Percentiles rank a stretch among this genome's conserved stretches.
phyloP scores from a whole-genome alignment of 2,888 invertebrate species.

The Flexamia atlantica region DNA sequence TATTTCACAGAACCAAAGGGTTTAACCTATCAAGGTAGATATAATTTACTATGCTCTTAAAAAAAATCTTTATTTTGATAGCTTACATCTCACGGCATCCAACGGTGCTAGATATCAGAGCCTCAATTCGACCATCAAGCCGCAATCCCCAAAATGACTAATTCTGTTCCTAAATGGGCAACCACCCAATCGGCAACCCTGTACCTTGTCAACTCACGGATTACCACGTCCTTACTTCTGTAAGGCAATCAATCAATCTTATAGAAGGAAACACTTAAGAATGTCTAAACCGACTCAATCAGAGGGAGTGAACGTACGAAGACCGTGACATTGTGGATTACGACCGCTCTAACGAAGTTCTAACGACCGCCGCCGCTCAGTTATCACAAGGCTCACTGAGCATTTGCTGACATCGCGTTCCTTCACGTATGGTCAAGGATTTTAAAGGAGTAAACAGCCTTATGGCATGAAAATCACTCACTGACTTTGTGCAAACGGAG shows the following conservation, averaged over 20 bases:
- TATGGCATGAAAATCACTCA: too few species aligned
- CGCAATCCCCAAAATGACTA: too few species aligned
- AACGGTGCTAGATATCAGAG: too few species aligned
- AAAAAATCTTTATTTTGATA: too few species aligned
- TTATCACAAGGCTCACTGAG: not conserved
- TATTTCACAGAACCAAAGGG: too few species aligned
- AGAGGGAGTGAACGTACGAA: not conserved
- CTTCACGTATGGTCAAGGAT: not conserved
- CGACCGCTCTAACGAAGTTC: not conserved
- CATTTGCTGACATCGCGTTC: conserved; percentile 9
- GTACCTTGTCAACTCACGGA: conserved; percentile 1
- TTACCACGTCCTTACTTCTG: not conserved
- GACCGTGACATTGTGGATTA: conserved; percentile 1
- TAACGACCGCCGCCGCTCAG: not conserved
- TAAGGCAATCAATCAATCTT: not conserved
- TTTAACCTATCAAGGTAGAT: too few species aligned
- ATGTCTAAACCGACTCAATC: too few species aligned
- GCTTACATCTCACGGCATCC: too few species aligned
- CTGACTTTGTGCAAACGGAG: too few species aligned
- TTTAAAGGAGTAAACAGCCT: not conserved
- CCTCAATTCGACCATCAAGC: too few species aligned
- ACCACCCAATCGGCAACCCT: not conserved
- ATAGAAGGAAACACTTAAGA: too few species aligned
- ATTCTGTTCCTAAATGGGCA: not conserved
- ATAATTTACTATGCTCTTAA: too few species aligned